Percentiles rank a stretch among this genome's conserved stretches.
Conservation (phyloP, 2,888 invertebrate genomes). For the Thymelicus lineola region DNA sequence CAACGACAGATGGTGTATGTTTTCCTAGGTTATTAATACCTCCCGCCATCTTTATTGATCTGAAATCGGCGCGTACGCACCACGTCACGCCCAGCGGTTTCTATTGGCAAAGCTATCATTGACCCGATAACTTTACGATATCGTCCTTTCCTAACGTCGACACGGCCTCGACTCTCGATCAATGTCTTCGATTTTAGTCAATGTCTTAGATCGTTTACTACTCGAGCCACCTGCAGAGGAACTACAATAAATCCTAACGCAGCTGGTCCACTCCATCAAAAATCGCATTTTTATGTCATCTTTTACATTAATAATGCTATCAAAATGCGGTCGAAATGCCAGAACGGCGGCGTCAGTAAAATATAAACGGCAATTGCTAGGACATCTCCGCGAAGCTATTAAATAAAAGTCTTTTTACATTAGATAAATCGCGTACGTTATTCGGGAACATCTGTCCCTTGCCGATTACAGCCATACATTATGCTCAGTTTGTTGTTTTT, state of each 20-base stretch:
- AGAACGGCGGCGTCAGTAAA: slow-evolving; percentile 76
- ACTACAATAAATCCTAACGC: slow-evolving; percentile 71
- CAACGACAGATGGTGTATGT: slow-evolving; percentile 58
- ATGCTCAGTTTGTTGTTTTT: slow-evolving; percentile 85
- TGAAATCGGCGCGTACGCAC: slow-evolving; percentile 62
- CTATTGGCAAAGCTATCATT: slow-evolving; percentile 70
- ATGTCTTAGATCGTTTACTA: slow-evolving; percentile 47
- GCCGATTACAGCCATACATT: slow-evolving; percentile 83
- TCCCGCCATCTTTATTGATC: slow-evolving; percentile 65
- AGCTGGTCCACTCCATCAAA: slow-evolving; percentile 74
- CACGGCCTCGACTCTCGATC: slow-evolving; percentile 48
- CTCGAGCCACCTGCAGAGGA: slow-evolving; percentile 58
- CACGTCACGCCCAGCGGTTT: slow-evolving; percentile 70
- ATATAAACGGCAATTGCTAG: slow-evolving; percentile 78
- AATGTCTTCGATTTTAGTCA: slow-evolving; percentile 6
- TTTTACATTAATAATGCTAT: slow-evolving; percentile 76
- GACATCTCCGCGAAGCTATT: slow-evolving; percentile 79
- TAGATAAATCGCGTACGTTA: slow-evolving; percentile 83
- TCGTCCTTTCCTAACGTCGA: slow-evolving; percentile 52
- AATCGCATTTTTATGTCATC: slow-evolving; percentile 76
- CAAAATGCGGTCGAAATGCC: slow-evolving; percentile 72
- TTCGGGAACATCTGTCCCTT: slow-evolving; percentile 83
- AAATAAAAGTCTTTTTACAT: slow-evolving; percentile 84
- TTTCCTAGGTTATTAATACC: slow-evolving; percentile 60
- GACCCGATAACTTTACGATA: slow-evolving; percentile 59